Conservation (phyloP, 2,888 invertebrate genomes). For the Mantis religiosa region DNA sequence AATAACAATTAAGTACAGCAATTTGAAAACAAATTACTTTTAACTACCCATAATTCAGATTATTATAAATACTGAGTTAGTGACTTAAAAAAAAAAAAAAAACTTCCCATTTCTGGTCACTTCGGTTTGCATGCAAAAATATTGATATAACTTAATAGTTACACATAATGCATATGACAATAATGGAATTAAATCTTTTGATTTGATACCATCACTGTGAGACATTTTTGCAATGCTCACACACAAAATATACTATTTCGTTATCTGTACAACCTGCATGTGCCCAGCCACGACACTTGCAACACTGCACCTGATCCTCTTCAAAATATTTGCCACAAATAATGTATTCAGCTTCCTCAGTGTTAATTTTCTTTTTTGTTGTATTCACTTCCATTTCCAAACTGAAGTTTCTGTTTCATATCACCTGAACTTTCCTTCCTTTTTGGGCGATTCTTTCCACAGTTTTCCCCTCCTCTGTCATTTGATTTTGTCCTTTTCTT, state of each 20-base stretch:
- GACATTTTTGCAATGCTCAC: background rate
- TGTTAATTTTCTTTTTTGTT: background rate
- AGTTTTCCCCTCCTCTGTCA: too few species aligned
- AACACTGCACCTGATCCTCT: background rate
- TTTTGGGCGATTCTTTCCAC: background rate
- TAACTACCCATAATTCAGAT: too few species aligned
- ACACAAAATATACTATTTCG: background rate
- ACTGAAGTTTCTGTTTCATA: background rate
- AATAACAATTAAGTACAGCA: too few species aligned
- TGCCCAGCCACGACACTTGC: background rate
- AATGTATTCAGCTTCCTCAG: background rate
- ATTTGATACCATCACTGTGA: background rate
- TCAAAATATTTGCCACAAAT: background rate
- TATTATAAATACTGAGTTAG: too few species aligned
- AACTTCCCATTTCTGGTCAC: too few species aligned
- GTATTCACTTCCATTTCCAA: background rate
- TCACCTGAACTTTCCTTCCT: background rate
- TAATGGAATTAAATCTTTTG: background rate
- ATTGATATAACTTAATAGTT: too few species aligned
- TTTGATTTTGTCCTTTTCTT: slow-evolving; percentile 3
- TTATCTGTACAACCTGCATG: background rate
- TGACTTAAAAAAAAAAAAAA: too few species aligned
- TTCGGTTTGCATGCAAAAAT: too few species aligned
- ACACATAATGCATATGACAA: too few species aligned
- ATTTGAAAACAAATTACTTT: too few species aligned